Conservation (phyloP, 2,113 vertebrate species). For the Pelodiscus sinensis region DNA sequence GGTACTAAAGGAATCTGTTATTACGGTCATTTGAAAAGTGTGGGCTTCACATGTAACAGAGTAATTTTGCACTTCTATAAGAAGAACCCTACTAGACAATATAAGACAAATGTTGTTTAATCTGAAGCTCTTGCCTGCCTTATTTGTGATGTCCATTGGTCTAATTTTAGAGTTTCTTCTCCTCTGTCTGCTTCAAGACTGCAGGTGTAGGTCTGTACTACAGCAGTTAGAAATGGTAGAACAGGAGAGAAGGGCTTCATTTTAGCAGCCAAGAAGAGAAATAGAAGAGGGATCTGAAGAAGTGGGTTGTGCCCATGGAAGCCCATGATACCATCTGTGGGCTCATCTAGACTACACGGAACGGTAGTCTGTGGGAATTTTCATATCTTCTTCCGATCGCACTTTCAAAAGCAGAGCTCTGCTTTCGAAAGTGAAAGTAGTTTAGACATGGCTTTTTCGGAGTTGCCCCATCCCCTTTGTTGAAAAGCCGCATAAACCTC, state of each 20-base stretch:
- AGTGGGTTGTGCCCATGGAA: too few species aligned
- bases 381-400: too few species aligned
- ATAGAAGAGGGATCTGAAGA: neutral
- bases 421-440: too few species aligned
- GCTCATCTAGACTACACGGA: too few species aligned
- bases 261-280: neutral
- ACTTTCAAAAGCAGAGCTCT: too few species aligned
- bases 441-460: too few species aligned
- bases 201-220: neutral
- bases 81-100: neutral
- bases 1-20: neutral
- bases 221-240: rapidly evolving
- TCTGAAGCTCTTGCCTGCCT: neutral
- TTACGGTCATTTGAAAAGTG: neutral
- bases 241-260: neutral
- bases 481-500: too few species aligned
- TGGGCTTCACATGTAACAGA: neutral
- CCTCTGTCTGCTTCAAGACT: rapidly evolving
- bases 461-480: too few species aligned
- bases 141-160: neutral
- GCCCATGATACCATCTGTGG: too few species aligned
- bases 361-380: too few species aligned
- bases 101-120: neutral
- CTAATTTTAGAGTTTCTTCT: neutral
- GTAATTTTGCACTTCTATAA: neutral